These are phyloP conservation scores for Maccullochella peelii DNA, from an alignment of 2,113 vertebrate genomes.

Conservation along the genomic window DNA sequence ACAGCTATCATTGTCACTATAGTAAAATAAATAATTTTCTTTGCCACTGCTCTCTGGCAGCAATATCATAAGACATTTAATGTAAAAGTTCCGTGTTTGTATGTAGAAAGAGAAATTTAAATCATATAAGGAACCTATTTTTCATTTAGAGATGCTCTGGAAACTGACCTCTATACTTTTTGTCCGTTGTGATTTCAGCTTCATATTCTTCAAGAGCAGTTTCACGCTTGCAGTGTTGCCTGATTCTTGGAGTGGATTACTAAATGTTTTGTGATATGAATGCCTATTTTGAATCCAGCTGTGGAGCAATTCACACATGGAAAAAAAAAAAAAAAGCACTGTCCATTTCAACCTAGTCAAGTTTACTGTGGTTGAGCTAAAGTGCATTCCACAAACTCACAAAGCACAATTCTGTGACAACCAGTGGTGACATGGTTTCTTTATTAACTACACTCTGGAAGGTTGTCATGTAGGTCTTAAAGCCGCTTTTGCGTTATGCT, in stretches of 20 bases:
- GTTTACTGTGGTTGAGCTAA: conserved; percentile 12
- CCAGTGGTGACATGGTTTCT: conserved; percentile 23
- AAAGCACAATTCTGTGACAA: conserved; percentile 18
- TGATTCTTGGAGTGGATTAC: background rate
- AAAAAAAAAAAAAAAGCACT: background rate
- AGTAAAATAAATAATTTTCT: background rate
- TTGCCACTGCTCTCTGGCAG: background rate
- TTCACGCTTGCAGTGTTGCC: background rate
- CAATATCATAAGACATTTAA: background rate
- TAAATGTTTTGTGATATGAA: background rate
- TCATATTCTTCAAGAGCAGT: background rate
- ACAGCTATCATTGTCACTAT: background rate
- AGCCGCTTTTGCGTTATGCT: conserved; percentile 9
- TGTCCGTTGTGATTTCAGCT: background rate
- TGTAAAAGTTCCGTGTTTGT: background rate
- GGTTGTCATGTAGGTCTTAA: conserved; percentile 7
- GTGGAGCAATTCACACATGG: background rate
- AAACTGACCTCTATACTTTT: background rate
- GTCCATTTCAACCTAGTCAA: background rate
- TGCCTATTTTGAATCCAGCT: too few species aligned
- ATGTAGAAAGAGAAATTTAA: background rate
- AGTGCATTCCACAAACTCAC: conserved; percentile 27
- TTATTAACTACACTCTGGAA: conserved; percentile 31
- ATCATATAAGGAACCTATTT: background rate
- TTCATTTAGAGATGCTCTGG: background rate